These are phyloP conservation scores for Keiferia lycopersicella DNA, from an alignment of 2,888 invertebrate genomes.

Conservation along the genomic window DNA sequence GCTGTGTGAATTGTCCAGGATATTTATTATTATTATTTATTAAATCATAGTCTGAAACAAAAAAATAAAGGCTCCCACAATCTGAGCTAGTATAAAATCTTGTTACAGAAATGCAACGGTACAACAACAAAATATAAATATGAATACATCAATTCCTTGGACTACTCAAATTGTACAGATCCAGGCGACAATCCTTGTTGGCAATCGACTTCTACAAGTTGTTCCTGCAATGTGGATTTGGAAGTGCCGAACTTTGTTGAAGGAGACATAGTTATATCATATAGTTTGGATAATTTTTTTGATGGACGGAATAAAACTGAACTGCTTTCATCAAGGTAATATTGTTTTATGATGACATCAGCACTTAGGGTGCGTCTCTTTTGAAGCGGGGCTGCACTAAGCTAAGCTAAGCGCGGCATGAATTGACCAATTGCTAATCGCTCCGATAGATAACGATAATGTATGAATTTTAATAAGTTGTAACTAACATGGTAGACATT, in stretches of 20 bases:
- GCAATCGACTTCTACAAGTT: neutral
- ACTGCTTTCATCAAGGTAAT: neutral
- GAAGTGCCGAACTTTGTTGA: neutral
- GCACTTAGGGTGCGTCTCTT: too few species aligned
- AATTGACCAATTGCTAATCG: too few species aligned
- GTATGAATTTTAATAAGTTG: too few species aligned
- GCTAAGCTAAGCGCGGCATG: too few species aligned
- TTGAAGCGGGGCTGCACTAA: too few species aligned
- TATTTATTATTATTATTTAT: too few species aligned
- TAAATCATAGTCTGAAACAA: too few species aligned
- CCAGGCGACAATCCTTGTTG: neutral
- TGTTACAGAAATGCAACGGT: slow-evolving; percentile 3
- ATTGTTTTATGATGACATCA: too few species aligned
- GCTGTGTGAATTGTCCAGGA: too few species aligned
- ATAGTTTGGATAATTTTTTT: neutral
- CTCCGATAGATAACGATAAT: too few species aligned
- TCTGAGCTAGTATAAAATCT: neutral
- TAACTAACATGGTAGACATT: too few species aligned
- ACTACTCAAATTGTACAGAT: neutral
- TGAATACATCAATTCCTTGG: neutral
- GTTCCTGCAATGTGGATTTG: neutral
- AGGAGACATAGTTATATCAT: neutral
- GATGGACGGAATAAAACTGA: neutral
- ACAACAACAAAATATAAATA: neutral
- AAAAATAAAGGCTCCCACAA: too few species aligned